Evolutionary conservation across 2,797 vertebrate species (phyloP).

Genomic region (Rhyacichthys aspro): DNA sequence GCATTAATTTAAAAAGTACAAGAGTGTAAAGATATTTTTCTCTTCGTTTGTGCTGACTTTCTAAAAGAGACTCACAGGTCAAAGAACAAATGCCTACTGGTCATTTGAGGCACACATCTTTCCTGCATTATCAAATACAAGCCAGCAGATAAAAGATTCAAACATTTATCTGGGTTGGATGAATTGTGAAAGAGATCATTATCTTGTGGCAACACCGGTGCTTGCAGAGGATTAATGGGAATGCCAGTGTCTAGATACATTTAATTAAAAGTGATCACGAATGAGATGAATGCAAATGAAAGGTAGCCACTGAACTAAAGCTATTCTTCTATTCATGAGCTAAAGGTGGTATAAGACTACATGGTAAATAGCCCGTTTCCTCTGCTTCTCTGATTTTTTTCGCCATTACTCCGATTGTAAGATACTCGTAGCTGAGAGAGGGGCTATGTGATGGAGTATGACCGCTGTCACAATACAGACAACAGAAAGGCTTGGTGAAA

Average conservation of each 20-base stretch:
- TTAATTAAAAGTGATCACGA: slow-evolving; percentile 51
- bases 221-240: slow-evolving; percentile 26
- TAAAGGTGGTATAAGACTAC: slow-evolving; percentile 45
- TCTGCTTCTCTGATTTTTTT: slow-evolving; percentile 41
- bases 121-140: slow-evolving; percentile 25
- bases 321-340: slow-evolving; percentile 55
- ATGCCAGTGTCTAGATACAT: slow-evolving; percentile 22
- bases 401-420: slow-evolving; percentile 74
- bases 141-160: slow-evolving; percentile 26
- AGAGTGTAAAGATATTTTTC: slow-evolving; percentile 7
- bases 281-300: slow-evolving; percentile 50
- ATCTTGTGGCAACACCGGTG: slow-evolving; percentile 16
- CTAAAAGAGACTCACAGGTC: slow-evolving; percentile 14
- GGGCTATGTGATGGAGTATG: slow-evolving; percentile 70
- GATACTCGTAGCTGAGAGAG: slow-evolving; percentile 65
- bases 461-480: slow-evolving; percentile 78
- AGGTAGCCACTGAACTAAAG: slow-evolving; percentile 34
- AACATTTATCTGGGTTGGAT: slow-evolving; percentile 13
- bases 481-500: slow-evolving; percentile 73
- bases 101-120: slow-evolving; percentile 5
- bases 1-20: slow-evolving; percentile 3
- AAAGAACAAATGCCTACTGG: slow-evolving; percentile 25
- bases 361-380: slow-evolving; percentile 51
- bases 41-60: not conserved
- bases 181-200: slow-evolving; percentile 13